phyloP scores from a whole-genome alignment of 1,140 invertebrate genomes.

The Papilio dardanus region DNA sequence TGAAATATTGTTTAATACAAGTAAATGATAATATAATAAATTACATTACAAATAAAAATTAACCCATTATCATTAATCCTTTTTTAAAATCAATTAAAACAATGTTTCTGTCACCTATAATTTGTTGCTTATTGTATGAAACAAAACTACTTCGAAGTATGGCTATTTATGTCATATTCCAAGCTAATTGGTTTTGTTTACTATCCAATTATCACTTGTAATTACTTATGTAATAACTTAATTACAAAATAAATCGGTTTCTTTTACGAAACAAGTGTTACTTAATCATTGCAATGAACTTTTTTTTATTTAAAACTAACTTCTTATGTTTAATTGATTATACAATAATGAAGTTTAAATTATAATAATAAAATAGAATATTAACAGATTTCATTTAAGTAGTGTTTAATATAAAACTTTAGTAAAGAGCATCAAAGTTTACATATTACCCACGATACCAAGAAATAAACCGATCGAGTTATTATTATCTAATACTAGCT shows the following conservation, averaged over 20 bases:
- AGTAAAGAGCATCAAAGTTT: too few species aligned
- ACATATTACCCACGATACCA: too few species aligned
- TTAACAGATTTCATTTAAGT: background rate
- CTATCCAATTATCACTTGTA: background rate
- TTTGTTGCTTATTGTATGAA: background rate
- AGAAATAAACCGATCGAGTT: too few species aligned
- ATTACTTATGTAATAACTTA: slow-evolving; percentile 6
- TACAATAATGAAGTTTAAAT: background rate
- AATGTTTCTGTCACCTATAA: slow-evolving; percentile 38
- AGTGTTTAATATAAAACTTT: background rate
- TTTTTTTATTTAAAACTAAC: background rate
- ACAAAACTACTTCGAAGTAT: slow-evolving; percentile 5
- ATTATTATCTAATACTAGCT: too few species aligned
- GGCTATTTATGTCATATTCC: background rate
- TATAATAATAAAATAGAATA: too few species aligned
- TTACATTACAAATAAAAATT: background rate
- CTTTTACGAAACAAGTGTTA: background rate
- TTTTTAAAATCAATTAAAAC: slow-evolving; percentile 29
- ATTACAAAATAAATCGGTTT: slow-evolving; percentile 12
- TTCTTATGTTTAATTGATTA: background rate
- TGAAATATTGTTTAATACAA: background rate
- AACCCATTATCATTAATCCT: background rate
- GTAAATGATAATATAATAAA: background rate
- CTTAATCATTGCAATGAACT: background rate
- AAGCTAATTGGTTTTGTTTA: slow-evolving; percentile 13